Percentiles rank a stretch among this genome's conserved stretches.
These are phyloP conservation scores for Antennarius maculatus DNA, from an alignment of 2,797 vertebrate genomes.

Conservation along the genomic window DNA sequence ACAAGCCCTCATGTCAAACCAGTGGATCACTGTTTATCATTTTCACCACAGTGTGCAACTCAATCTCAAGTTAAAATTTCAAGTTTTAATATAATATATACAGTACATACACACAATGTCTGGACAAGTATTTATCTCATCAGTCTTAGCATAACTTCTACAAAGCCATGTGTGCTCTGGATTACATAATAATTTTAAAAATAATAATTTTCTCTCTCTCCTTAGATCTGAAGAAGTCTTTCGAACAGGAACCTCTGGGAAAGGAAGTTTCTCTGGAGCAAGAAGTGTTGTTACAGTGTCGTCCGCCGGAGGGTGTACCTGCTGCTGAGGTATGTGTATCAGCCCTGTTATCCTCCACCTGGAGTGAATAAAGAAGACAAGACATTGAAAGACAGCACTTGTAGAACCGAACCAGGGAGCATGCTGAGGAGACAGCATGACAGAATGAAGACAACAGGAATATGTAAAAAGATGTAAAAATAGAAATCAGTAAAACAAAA, in stretches of 20 bases:
- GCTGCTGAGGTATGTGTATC: constrained; percentile 86
- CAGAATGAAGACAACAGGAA: constrained; percentile 25
- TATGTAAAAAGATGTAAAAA: constrained; percentile 15
- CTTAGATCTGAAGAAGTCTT: constrained; percentile 93
- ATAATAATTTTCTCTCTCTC: constrained; percentile 25
- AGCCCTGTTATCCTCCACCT: constrained; percentile 20
- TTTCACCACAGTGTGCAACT: too few relatives aligned
- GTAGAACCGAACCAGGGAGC: constrained; percentile 7
- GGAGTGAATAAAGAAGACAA: constrained; percentile 23
- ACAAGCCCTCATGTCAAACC: too few relatives aligned
- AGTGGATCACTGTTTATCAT: not conserved
- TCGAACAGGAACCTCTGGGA: constrained; percentile 95
- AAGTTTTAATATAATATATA: not conserved
- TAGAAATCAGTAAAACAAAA: constrained; percentile 38
- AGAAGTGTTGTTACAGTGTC: constrained; percentile 95
- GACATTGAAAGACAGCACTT: constrained; percentile 13
- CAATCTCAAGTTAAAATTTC: not conserved
- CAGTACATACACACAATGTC: not conserved
- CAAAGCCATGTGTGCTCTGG: not conserved
- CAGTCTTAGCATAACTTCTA: not conserved
- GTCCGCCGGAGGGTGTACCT: constrained; percentile 94
- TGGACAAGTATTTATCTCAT: not conserved
- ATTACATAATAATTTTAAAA: constrained; percentile 6
- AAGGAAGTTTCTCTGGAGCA: constrained; percentile 96
- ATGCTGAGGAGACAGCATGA: constrained; percentile 6